Evolutionary conservation across 2,113 vertebrate species (phyloP).

Genomic region (Tylochromis polylepis): DNA sequence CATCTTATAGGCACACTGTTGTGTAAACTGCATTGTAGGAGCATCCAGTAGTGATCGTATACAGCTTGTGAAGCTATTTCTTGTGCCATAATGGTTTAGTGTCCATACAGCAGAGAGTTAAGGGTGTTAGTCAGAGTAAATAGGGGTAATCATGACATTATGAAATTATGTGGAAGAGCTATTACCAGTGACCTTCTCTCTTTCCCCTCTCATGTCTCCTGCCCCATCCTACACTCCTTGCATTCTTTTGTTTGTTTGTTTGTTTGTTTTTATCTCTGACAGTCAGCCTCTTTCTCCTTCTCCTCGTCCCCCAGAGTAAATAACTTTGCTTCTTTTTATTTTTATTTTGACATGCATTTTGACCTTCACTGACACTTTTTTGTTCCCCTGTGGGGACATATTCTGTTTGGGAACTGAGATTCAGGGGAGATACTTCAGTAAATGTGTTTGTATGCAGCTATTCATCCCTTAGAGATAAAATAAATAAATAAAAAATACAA

Average conservation of each 20-base stretch:
- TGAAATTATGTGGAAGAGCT: slow-evolving; percentile 67
- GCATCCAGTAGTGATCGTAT: not conserved
- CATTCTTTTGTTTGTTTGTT: not conserved
- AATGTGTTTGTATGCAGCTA: not conserved
- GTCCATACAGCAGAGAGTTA: slow-evolving; percentile 8
- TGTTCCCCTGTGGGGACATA: not conserved
- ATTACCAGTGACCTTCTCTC: slow-evolving; percentile 68
- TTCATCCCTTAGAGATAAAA: not conserved
- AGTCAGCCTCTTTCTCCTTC: slow-evolving; percentile 33
- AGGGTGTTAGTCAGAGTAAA: slow-evolving; percentile 43
- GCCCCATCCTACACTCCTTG: slow-evolving; percentile 2
- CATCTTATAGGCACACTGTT: not conserved
- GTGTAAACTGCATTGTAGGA: not conserved
- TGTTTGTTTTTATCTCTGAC: slow-evolving; percentile 34
- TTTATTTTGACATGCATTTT: slow-evolving; percentile 20
- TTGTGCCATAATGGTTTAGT: not conserved
- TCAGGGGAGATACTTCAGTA: not conserved
- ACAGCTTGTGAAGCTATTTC: not conserved
- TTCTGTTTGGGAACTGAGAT: not conserved
- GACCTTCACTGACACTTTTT: slow-evolving; percentile 44
- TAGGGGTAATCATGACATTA: slow-evolving; percentile 63
- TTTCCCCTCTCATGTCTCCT: not conserved
- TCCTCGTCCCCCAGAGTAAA: slow-evolving; percentile 13
- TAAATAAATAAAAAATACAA: not conserved
- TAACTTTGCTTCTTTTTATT: slow-evolving; percentile 4